phyloP scores from a whole-genome alignment of 2,797 vertebrate genomes.

The Coracias cyanogaster region DNA sequence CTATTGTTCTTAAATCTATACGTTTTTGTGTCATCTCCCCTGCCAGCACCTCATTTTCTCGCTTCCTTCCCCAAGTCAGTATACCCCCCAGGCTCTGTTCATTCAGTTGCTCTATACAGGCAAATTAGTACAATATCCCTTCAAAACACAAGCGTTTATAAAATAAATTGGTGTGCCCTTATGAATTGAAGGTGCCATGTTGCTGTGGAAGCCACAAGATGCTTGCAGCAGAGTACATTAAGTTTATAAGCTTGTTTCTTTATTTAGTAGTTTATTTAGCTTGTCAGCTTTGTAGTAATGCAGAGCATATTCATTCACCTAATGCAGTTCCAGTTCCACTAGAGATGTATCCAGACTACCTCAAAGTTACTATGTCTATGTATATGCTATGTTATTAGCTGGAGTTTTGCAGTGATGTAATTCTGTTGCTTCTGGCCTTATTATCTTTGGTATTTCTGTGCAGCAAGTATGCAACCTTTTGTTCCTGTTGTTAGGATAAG shows the following conservation, averaged over 20 bases:
- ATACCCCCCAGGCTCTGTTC: not conserved
- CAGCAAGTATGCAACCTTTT: not conserved
- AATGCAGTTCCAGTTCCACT: not conserved
- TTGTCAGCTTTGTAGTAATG: not conserved
- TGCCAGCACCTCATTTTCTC: not conserved
- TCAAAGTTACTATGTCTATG: not conserved
- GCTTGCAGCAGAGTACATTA: not conserved
- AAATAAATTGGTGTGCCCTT: not conserved
- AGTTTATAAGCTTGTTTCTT: not conserved
- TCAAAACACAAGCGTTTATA: not conserved
- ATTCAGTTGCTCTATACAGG: not conserved
- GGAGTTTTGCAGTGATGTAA: not conserved
- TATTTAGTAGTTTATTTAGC: not conserved
- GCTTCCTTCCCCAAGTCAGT: not conserved
- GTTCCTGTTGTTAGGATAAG: not conserved
- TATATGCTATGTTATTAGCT: not conserved
- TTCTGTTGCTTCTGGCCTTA: not conserved
- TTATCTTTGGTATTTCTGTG: not conserved
- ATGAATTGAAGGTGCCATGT: not conserved
- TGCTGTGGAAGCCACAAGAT: not conserved
- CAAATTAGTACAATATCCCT: not conserved
- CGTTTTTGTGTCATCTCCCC: not conserved
- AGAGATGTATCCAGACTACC: not conserved
- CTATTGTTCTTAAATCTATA: not conserved
- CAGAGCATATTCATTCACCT: not conserved